A percentile compares a stretch with the other conserved stretches of the same genome.
Conservation (phyloP, 1,140 invertebrate genomes). For the Leptinotarsa defecta region DNA sequence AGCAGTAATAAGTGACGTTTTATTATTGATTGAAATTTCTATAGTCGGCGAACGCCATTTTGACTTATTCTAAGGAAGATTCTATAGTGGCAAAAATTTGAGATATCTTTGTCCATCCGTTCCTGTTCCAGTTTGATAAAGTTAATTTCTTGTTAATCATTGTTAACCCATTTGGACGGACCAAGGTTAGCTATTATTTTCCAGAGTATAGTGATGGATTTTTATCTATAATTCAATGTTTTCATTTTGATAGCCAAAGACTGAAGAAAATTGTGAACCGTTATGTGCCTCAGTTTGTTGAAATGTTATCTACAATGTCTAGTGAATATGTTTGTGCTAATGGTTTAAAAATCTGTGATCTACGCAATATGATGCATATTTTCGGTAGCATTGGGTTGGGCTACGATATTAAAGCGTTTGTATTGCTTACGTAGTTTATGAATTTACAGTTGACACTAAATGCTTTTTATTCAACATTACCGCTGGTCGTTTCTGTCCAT, state of each 20-base stretch:
- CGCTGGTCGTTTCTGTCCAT: not conserved
- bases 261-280: slow-evolving; percentile 37
- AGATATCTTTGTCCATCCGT: slow-evolving; percentile 63
- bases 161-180: slow-evolving; percentile 72
- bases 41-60: slow-evolving; percentile 57
- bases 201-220: slow-evolving; percentile 25
- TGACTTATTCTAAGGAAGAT: slow-evolving; percentile 53
- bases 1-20: slow-evolving; percentile 59
- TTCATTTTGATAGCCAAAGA: slow-evolving; percentile 38
- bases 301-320: not conserved
- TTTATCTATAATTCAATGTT: slow-evolving; percentile 51
- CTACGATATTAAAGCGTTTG: slow-evolving; percentile 10
- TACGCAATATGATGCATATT: not conserved
- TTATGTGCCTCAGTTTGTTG: slow-evolving; percentile 41
- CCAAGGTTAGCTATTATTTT: slow-evolving; percentile 60
- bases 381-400: slow-evolving; percentile 15
- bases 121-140: slow-evolving; percentile 59
- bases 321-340: slow-evolving; percentile 22
- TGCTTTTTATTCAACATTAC: slow-evolving; percentile 13
- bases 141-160: slow-evolving; percentile 65
- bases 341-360: not conserved
- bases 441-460: not conserved
- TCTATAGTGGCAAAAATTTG: slow-evolving; percentile 49
- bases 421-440: slow-evolving; percentile 26
- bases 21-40: slow-evolving; percentile 63